These are phyloP conservation scores for Pelecanoides urinatrix DNA, from an alignment of 2,113 vertebrate species.

Conservation along the genomic window DNA sequence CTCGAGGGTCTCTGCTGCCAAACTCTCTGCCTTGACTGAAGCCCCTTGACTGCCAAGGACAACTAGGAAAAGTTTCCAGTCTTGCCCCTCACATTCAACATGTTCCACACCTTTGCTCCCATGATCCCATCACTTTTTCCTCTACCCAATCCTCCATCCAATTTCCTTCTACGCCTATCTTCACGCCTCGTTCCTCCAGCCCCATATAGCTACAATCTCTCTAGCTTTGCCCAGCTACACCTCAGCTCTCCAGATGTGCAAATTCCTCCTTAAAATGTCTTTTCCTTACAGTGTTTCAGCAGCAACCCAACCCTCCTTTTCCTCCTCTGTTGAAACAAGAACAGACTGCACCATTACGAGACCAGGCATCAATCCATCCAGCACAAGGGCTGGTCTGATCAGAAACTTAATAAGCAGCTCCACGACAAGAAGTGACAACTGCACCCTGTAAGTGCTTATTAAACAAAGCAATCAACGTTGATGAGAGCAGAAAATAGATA, in stretches of 20 bases:
- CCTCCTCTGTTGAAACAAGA: background rate
- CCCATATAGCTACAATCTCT: background rate
- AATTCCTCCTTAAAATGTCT: background rate
- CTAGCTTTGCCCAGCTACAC: background rate
- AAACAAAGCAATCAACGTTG: background rate
- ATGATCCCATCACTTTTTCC: background rate
- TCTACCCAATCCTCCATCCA: background rate
- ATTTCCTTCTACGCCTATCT: background rate
- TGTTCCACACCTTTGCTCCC: background rate
- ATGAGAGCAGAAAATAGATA: background rate
- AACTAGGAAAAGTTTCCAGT: background rate
- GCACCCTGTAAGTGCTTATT: background rate
- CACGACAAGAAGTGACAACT: background rate
- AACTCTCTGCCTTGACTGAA: background rate
- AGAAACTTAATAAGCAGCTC: background rate
- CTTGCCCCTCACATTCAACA: background rate
- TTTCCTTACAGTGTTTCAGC: background rate
- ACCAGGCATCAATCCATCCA: background rate
- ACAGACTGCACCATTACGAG: accelerated
- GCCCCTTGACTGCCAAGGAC: background rate
- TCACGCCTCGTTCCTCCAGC: background rate
- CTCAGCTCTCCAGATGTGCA: background rate
- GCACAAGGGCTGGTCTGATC: background rate
- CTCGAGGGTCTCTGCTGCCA: background rate
- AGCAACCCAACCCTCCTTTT: background rate